Conservation (phyloP, 2,113 vertebrate genomes). For the Callospermophilus lateralis region DNA sequence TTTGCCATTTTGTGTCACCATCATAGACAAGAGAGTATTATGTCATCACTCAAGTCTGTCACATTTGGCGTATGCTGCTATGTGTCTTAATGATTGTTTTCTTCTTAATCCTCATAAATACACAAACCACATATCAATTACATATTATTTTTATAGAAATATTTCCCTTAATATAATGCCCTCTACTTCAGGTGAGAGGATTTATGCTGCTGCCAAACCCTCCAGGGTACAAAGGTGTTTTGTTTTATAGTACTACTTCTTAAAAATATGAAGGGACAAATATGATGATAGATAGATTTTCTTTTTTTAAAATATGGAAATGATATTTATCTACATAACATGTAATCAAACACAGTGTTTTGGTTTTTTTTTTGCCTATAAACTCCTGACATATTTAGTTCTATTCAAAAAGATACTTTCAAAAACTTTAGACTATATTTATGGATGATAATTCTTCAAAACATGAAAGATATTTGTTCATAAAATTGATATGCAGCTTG, state of each 20-base stretch:
- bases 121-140: slow-evolving; percentile 63
- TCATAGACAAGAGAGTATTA: slow-evolving; percentile 85
- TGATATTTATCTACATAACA: background rate
- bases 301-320: slow-evolving; percentile 4
- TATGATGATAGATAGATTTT: background rate
- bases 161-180: slow-evolving; percentile 40
- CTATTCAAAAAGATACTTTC: background rate
- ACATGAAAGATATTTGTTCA: background rate
- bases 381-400: background rate
- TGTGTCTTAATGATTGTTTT: slow-evolving; percentile 84
- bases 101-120: slow-evolving; percentile 71
- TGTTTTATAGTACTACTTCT: background rate
- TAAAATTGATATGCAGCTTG: background rate
- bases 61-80: slow-evolving; percentile 79
- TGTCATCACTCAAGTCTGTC: slow-evolving; percentile 88
- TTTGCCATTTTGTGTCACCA: slow-evolving; percentile 87
- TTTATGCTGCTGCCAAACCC: background rate
- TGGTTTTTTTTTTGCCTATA: background rate
- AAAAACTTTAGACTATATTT: background rate
- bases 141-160: slow-evolving; percentile 71
- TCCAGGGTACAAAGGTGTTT: background rate
- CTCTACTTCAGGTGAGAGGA: background rate
- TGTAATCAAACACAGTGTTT: background rate
- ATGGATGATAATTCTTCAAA: background rate
- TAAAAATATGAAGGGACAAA: background rate